Base-by-base conservation (phyloP, 2,797 vertebrate species). In the Halcyon smyrnensis region DNA sequence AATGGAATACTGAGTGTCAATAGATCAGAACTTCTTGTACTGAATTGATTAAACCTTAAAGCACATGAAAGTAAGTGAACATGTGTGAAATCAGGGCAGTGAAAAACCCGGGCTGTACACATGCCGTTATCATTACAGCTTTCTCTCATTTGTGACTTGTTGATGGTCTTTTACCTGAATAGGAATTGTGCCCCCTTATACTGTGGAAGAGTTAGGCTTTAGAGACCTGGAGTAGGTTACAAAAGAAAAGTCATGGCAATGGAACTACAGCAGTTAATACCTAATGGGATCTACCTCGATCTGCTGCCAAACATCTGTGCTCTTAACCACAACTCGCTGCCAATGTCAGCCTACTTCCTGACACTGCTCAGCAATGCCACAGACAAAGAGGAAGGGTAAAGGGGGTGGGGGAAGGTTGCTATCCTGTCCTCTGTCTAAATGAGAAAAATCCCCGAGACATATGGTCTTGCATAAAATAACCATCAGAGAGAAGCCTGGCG, bases 291-390 rank as follows among this genome's bases (percentile, higher is more conserved):
- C 46, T 74, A 30, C 68, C 84, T 93, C 95, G 43, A 41, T 65
- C 54, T 93, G 45, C 46, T 93, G 96, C 93, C 91, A 97, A 97
- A 96, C 92, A 96, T 95, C 94, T 97, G 95, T 84, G 92, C 65
- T 93, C 15, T 3, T 39, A 79, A 57, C 46, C 48, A 7, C 41
- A 51, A 21, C 68, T 85, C 1, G 0, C 65, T 51, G 70, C 93
- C 41, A 69, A 71, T 74, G 75, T 71, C 46, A 59, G 92, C 80
- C 48, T 83, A 28, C 54, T 90, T 93, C 56, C 90, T 41, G 46
- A 80, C 1, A 1, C 76, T 59, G 70, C 34, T 64, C 36, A 1
- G n/a, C 54, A 53, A 25, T 16, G 70, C 56, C 0, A 1, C 28
- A 78, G 74, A 94, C 79, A 81, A 70, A 80, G 89, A 75, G 39